These are phyloP conservation scores for Gryllus longicercus DNA, from an alignment of 2,888 invertebrate genomes.

Conservation along the genomic window DNA sequence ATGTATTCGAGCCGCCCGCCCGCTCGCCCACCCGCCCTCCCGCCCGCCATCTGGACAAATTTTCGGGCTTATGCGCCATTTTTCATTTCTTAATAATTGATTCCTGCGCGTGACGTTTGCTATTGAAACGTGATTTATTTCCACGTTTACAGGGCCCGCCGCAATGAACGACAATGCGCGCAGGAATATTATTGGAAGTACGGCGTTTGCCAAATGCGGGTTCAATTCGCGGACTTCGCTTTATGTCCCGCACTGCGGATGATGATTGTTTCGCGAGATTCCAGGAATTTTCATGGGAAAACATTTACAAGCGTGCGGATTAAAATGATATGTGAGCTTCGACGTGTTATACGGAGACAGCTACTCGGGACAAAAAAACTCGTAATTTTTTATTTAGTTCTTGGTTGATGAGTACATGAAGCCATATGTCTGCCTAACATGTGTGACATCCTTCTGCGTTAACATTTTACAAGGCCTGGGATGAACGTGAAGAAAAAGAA, in stretches of 20 bases:
- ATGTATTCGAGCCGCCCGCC: not conserved
- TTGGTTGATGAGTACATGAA: no score
- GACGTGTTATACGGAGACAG: no score
- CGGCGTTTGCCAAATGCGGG: conserved; percentile 5
- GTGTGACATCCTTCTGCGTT: no score
- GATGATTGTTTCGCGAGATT: conserved; percentile 4
- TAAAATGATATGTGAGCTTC: no score
- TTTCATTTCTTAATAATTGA: conserved; percentile 10
- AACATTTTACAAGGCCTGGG: no score
- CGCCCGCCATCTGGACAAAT: not conserved
- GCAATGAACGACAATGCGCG: conserved; percentile 3
- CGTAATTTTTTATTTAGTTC: no score
- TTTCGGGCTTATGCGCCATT: conserved; percentile 9
- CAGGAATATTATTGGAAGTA: not conserved
- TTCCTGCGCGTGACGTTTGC: conserved; percentile 4
- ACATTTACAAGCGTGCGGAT: no score
- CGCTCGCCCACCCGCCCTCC: not conserved
- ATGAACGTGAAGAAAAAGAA: no score
- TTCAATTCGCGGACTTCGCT: not conserved
- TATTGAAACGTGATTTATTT: conserved; percentile 11
- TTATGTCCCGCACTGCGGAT: not conserved
- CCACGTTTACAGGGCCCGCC: not conserved
- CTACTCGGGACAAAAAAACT: no score
- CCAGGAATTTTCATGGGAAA: not conserved
- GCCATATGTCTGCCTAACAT: no score